Base-by-base conservation (phyloP, 2,113 vertebrate genomes). In the Tretioscincus oriximinensis region DNA sequence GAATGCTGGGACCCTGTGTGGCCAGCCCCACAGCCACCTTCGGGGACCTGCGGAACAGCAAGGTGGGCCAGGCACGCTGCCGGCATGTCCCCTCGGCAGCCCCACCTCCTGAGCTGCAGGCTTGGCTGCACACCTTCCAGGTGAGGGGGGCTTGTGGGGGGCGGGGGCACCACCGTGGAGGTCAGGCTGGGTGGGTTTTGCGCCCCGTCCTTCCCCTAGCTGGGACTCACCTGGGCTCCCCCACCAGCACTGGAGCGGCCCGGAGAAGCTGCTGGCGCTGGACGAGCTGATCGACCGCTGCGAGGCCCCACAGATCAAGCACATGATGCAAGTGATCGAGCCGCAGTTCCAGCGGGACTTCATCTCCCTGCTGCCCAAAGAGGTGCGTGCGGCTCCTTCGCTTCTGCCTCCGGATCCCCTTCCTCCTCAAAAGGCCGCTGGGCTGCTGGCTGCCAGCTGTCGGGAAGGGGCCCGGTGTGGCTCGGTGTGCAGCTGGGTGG, bases 321-420 rank as follows among this genome's bases (percentile, higher is more conserved):
- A 94, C 86, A 92, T 94, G 91, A 94, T 94, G 93, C 93, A 94
- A 47, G 91, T 94, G 76, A 94, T 94, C 0, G 92, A 94, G 29
- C 93, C 93, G 2, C 93, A 94, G 84, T 94, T 94, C 88, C 93
- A 94, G 88, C 78, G 93, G 0, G 93, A 94, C 28, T 94, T 94
- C 84, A 94, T 94, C 18, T 94, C 93, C 1, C 83, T 94, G 81
- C 78, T 94, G 72, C 93, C 93, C 71, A 94, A 94, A 76, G 93
- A 94, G 93, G 93, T 94, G 82, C 67, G 89, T 12, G 87, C 5
- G 2, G 5, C 20, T 14, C 58, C 35, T 41, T 41, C 5, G 3
- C 35, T 41, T 7, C 3, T 5, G 67, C 31, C 67, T 41, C 22
- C 60, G 16, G 9, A 24, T 2, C 20, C 60, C 24, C 61, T 64